Base-by-base conservation (phyloP, 2,797 vertebrate genomes). In the Lacerta agilis region DNA sequence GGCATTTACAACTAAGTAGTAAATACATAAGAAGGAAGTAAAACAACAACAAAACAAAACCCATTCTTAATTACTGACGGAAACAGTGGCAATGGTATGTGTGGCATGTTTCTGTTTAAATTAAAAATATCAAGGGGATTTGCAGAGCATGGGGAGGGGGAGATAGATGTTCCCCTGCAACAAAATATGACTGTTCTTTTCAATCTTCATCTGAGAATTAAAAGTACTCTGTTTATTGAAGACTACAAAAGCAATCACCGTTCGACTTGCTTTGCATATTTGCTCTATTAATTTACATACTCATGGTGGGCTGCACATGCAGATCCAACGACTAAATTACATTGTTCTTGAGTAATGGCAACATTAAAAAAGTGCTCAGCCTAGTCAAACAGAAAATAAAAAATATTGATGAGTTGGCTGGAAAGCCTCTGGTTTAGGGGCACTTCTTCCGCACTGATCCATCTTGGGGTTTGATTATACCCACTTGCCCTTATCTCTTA, bases 191-290 rank as follows among this genome's bases (percentile, higher is more conserved):
- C 91, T 90, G 87, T 81, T 92, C 84, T 88, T 86, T 93, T 92
- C 55, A 90, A 83, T 93, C 91, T 93, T 95, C 94, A 86, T 94
- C 86, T 87, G 86, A 90, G 92, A 96, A 95, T 95, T 95, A 96
- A 94, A 93, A 95, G 91, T 89, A 94, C 93, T 95, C 94, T 88
- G 85, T 92, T 95, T 95, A 83, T 20, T 77, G 73, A 94, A 92
- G 88, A 94, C 95, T 93, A 94, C 90, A 96, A 92, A 96, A 95
- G 93, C 95, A 96, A 96, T 95, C 95, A 76, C 89, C 92, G 90
- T 92, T 95, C 83, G 91, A 72, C 86, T 91, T 94, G 89, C 93
- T 96, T 94, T 96, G 92, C 95, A 95, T 95, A 95, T 92, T 95
- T 83, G 23, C 89, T 91, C 92, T 95, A 92, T 94, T 95, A 95